Evolutionary conservation across 2,113 vertebrate species (phyloP).

Genomic region (Coryphaenoides rupestris): DNA sequence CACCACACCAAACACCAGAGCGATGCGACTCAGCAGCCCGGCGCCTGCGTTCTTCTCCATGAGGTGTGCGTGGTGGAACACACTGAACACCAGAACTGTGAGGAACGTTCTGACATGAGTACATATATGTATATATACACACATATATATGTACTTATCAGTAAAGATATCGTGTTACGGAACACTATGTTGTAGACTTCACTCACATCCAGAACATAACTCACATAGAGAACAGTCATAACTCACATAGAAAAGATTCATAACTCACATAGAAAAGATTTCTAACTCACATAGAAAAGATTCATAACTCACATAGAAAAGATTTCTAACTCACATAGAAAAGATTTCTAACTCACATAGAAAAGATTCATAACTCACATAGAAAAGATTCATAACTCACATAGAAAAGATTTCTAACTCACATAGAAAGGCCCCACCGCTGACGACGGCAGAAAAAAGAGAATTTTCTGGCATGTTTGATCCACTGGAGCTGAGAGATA

Average conservation of each 20-base stretch:
- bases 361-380: slow-evolving; percentile 76
- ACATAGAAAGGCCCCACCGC: slow-evolving; percentile 70
- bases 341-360: slow-evolving; percentile 76
- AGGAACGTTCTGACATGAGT: neutral
- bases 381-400: slow-evolving; percentile 76
- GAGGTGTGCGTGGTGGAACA: slow-evolving; percentile 75
- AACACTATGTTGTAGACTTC: neutral
- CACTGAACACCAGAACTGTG: slow-evolving; percentile 68
- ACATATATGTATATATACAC: no score
- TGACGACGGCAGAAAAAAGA: slow-evolving; percentile 72
- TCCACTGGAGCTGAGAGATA: slow-evolving; percentile 67
- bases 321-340: slow-evolving; percentile 76
- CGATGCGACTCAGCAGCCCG: slow-evolving; percentile 57
- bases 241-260: slow-evolving; percentile 78
- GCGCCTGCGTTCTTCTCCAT: slow-evolving; percentile 59
- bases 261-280: slow-evolving; percentile 76
- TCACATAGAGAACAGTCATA: slow-evolving; percentile 74
- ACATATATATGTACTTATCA: neutral
- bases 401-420: slow-evolving; percentile 73
- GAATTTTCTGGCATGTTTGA: slow-evolving; percentile 63
- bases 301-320: slow-evolving; percentile 75
- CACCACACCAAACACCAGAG: slow-evolving; percentile 60
- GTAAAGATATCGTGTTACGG: neutral
- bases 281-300: slow-evolving; percentile 76
- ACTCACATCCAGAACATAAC: no score